Evolutionary conservation across 2,888 invertebrate genomes (phyloP), one percentile per base, ranked within the genome.

Genomic region (Pocota personata): DNA sequence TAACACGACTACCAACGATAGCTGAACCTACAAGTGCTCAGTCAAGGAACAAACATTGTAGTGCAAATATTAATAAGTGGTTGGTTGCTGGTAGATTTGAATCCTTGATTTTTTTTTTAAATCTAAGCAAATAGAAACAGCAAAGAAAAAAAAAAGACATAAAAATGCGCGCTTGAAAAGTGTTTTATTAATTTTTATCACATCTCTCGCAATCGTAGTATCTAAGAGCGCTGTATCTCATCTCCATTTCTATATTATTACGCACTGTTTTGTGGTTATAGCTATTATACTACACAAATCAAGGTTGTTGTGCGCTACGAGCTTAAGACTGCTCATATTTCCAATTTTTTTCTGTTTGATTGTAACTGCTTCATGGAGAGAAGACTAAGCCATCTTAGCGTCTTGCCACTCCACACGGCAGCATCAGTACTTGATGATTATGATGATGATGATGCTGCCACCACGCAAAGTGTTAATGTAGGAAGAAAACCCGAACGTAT

Each of bases 231-330:
- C 14, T 6, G 55, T 55, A 37, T 66, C 46, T 60, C 40, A 27
- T 64, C 50, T 50, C 37, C 50, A 40, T 50, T 40, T 50, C 66
- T 50, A 24, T 14, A 50, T 35, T 50, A 66, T 37, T 66, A 66
- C 66, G 50, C 52, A 37, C 67, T 67, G 55, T 67, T 37, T 40
- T 55, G 67, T 40, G 67, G 67, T 67, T 67, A 40, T 19, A 10
- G 48, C 16, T 14, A 30, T 32, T 30, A 62, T 50, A 62, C 52
- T 19, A 57, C 62, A 62, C 37, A 27, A 62, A 73, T 60, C 73
- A 73, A 73, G 73, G 62, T 62, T 73, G 48, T 12, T 73, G 46
- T 50, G 12, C 48, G 48, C 60, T 60, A 60, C 48, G 14, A 37
- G 58, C 48, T 40, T 60, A 60, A 37, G 35, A 50, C 72, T 60